Evolutionary conservation across 2,797 vertebrate genomes (phyloP), one percentile per base, ranked within the genome.

Genomic region (Gouania willdenowi): DNA sequence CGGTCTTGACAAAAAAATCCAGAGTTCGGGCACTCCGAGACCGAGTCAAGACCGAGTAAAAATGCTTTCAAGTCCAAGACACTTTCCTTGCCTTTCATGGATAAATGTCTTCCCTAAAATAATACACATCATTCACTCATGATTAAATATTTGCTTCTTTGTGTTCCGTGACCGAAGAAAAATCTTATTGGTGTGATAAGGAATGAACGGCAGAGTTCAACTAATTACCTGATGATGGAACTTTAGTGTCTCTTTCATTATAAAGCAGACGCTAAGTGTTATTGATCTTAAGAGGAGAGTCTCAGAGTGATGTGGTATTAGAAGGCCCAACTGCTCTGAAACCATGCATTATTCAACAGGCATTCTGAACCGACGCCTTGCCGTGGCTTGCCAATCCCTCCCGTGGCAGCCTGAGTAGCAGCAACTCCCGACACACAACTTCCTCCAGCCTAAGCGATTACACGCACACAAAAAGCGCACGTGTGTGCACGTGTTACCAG

Each of bases 231-330:
- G 75, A 86, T 86, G 76, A 86, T 88, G 85, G 78, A 82, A 77
- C 79, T 89, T 87, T 77, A 81, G 76, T 83, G 78, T 81, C 79
- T 84, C 86, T 91, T 90, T 88, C 72, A 76, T 85, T 87, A 69
- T 83, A 85, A 91, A 91, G 81, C 77, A 76, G 75, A 71, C 82
- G 88, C 88, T 94, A 93, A 95, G 92, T 94, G 91, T 84, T 95
- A 95, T 94, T 91, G 93, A 96, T 94, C 87, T 63, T 39, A 40
- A 48, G 47, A 84, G 87, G 71, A 68, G 82, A 87, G 85, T 89
- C 89, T 89, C 77, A 69, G 82, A 87, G 85, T 82, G 71, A 63
- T 82, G 86, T 88, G 91, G 92, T 91, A 88, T 88, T 87, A 87
- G 79, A 84, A 77, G 70, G 71, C 88, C 87, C 84, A 75, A 89